These are phyloP conservation scores for Crocodylus rhombifer DNA, from an alignment of 2,797 vertebrate genomes.

Conservation along the genomic window DNA sequence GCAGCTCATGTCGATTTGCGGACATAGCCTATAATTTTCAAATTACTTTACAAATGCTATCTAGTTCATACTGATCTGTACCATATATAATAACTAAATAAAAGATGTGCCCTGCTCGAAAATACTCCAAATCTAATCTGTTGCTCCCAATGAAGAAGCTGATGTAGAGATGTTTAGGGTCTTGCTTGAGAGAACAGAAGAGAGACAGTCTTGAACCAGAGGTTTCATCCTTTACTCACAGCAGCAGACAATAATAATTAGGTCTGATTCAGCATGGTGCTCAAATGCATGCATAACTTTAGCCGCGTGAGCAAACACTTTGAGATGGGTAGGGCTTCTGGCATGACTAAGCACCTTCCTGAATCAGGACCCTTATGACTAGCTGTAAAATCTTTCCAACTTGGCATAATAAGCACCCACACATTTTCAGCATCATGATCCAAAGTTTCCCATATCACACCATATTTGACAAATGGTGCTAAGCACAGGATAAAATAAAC, in stretches of 20 bases:
- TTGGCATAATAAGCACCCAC: not conserved
- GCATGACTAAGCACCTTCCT: not conserved
- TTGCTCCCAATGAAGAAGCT: not conserved
- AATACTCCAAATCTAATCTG: not conserved
- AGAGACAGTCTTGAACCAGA: not conserved
- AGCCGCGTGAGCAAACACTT: not conserved
- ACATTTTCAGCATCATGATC: not conserved
- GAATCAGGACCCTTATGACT: not conserved
- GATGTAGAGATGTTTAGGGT: not conserved
- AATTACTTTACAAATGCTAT: constrained; percentile 1
- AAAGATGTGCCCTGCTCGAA: not conserved
- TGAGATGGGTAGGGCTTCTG: not conserved
- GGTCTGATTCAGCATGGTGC: fast-evolving
- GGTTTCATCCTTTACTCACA: not conserved
- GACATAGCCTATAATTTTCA: not conserved
- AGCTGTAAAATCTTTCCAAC: not conserved
- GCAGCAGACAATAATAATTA: not conserved
- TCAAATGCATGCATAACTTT: not conserved
- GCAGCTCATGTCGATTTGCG: not conserved
- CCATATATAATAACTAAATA: not conserved
- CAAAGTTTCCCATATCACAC: constrained; percentile 3
- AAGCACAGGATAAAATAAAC: constrained; percentile 73
- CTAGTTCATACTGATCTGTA: not conserved
- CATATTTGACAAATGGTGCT: constrained; percentile 56
- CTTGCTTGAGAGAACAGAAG: not conserved